A percentile compares a stretch with the other conserved stretches of the same genome.
Conservation (phyloP, 2,113 vertebrate genomes). For the Pandion haliaetus region DNA sequence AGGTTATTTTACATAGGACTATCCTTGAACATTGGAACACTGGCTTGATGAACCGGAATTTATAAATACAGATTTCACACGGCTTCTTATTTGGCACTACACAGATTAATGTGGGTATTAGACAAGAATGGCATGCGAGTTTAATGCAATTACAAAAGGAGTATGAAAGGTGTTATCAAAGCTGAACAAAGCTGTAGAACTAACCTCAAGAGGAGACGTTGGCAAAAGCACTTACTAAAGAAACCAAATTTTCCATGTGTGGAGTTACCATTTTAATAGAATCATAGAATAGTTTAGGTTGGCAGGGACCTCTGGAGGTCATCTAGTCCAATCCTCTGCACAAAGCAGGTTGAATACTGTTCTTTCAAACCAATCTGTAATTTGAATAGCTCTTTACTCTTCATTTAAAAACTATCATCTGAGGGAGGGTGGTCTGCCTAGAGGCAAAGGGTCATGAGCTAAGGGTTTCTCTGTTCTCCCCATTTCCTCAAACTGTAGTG, state of each 20-base stretch:
- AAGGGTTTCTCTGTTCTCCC: background rate
- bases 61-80: background rate
- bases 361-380: background rate
- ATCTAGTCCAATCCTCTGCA: background rate
- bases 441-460: background rate
- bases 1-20: background rate
- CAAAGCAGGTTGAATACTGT: background rate
- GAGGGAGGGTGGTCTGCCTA: background rate
- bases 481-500: background rate
- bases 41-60: background rate
- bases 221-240: background rate
- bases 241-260: background rate
- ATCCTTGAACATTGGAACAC: background rate
- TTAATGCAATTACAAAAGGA: background rate
- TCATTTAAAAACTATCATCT: background rate
- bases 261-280: background rate
- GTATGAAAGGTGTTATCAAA: background rate
- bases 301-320: background rate
- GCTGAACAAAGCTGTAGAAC: background rate
- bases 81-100: background rate
- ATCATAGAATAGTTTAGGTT: background rate
- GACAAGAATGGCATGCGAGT: background rate
- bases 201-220: background rate
- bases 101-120: background rate
- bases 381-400: background rate